Evolutionary conservation across 64 coral and sea anemone genomes (phyloP), one percentile per base, ranked within the genome.

Genomic region (Porites australiensis): DNA sequence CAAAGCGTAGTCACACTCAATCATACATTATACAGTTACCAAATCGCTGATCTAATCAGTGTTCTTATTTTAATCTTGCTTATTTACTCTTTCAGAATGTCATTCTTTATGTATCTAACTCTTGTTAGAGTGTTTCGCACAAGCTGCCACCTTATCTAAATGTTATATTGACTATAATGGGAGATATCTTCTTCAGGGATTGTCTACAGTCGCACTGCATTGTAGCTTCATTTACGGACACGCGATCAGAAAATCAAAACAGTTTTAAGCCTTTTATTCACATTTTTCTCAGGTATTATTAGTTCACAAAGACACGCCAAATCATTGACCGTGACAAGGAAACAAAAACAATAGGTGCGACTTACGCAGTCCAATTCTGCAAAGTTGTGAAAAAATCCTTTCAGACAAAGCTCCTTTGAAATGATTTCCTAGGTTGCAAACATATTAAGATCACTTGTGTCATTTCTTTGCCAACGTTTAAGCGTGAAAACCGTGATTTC

Each of bases 1-100:
- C 81, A 84, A 84, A 68, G 45, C 19, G 21, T 69, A 4, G 81
- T 69, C 81, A 69, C 81, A 69, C 81, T 84, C 81, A 53, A 84
- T 83, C 44, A n/a, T 49, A 8, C 46, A 49, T 83, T 64, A 44
- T 37, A 82, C 27, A 64, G 8, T 11, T 47, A 44, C 10, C 58
- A 61, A 62, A 64, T n/a, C 16, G 51, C 19, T 51, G 81, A 84
- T 84, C 81, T 84, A 10, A 84, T 20, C 51, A 69, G 48, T 82
- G 14, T 8, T 48, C 45, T 7, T 15, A 84, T 44, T 21, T 84
- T 23, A 68, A 48, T 68, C 51, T 19, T 18, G 18, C 45, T 50
- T 65, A 6, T 11, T 14, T 3, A 19, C 50, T 50, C 14, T 57
- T 78, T n/a, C 8, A 55, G 37, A 75, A 45, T 13, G 51, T 21